Evolutionary conservation across 2,113 vertebrate genomes (phyloP).

Genomic region (Entelurus aequoreus): DNA sequence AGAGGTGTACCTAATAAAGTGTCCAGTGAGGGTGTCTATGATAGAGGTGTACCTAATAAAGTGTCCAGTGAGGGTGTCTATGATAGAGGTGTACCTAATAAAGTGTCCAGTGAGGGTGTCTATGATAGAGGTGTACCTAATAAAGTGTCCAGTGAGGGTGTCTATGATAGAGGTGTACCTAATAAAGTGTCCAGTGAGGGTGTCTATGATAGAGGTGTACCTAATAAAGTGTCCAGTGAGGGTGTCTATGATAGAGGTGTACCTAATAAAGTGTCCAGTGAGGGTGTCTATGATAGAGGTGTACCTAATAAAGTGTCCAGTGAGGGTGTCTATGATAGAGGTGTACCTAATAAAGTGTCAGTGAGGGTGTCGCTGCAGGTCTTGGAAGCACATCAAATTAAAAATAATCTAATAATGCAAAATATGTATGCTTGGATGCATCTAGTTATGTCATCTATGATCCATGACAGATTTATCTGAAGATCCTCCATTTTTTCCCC

Average conservation of each 20-base stretch:
- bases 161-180: conserved; percentile 7
- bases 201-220: too few relatives aligned
- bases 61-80: conserved; percentile 5
- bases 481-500: conserved; percentile 33
- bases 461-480: conserved; percentile 19
- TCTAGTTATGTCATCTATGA: conserved; percentile 23
- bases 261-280: not conserved
- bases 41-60: too few relatives aligned
- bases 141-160: not conserved
- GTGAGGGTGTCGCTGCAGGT: conserved; percentile 24
- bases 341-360: not conserved
- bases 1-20: not conserved
- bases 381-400: conserved; percentile 13
- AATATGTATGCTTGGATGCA: conserved; percentile 32
- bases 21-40: conserved; percentile 2
- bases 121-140: too few relatives aligned
- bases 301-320: not conserved
- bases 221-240: not conserved
- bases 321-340: conserved; percentile 9
- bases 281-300: conserved; percentile 11
- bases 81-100: not conserved
- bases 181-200: not conserved
- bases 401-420: conserved; percentile 13
- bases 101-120: not conserved
- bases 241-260: conserved; percentile 10